These are phyloP conservation scores for Mamestra brassicae DNA, from an alignment of 2,888 invertebrate species.

Conservation along the genomic window DNA sequence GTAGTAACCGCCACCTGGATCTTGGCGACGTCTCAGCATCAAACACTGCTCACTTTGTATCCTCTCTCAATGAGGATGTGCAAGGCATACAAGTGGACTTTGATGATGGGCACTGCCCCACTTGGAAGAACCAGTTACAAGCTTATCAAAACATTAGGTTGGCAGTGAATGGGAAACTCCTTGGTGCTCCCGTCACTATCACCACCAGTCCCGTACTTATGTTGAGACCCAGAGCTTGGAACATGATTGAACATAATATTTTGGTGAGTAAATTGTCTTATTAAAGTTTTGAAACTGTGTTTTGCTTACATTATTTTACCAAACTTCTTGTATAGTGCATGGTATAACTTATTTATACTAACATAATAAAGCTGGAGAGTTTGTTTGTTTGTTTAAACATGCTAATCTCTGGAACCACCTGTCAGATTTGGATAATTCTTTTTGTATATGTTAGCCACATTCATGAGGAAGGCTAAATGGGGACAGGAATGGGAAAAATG, in stretches of 20 bases:
- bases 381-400: no score
- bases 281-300: background rate
- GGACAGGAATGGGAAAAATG: no score
- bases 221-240: conserved; percentile 94
- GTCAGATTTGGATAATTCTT: no score
- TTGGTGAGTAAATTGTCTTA: conserved; percentile 78
- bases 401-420: no score
- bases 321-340: background rate
- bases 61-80: conserved; percentile 89
- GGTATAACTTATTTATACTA: no score
- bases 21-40: conserved; percentile 93
- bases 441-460: no score
- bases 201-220: conserved; percentile 91
- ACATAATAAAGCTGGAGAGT: no score
- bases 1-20: conserved; percentile 91
- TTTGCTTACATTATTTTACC: background rate
- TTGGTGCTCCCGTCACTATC: conserved; percentile 88
- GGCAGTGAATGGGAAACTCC: conserved; percentile 89
- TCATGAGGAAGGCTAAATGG: no score
- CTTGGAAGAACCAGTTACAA: conserved; percentile 92
- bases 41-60: conserved; percentile 90
- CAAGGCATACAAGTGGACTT: conserved; percentile 93
- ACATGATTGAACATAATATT: conserved; percentile 93
- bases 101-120: conserved; percentile 94
- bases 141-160: conserved; percentile 92